Evolutionary conservation across 2,888 invertebrate genomes (phyloP).

Genomic region (Lithophane ornitopus): DNA sequence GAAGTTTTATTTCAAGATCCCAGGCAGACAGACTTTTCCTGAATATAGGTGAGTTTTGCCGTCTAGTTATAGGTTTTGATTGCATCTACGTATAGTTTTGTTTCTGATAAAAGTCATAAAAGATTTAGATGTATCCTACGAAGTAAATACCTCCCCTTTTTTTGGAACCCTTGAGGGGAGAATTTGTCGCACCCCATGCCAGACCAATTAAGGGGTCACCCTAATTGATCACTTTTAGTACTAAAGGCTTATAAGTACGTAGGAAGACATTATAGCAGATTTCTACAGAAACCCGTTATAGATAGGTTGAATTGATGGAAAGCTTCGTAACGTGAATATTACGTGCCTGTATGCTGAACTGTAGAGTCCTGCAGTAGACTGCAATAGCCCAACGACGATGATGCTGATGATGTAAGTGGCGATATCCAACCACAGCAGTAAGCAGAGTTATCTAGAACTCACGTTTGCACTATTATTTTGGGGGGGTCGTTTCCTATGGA

Average conservation of each 20-base stretch:
- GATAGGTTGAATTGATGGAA: not conserved
- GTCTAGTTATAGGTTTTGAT: not conserved
- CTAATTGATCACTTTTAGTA: constrained; percentile 38
- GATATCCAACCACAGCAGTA: too few species aligned
- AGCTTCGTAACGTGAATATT: not conserved
- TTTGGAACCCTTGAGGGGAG: constrained; percentile 17
- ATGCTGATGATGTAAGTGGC: too few species aligned
- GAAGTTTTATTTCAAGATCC: constrained; percentile 50
- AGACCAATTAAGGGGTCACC: constrained; percentile 40
- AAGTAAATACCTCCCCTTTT: not conserved
- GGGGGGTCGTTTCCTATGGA: not conserved
- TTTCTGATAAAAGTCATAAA: not conserved
- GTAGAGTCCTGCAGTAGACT: too few species aligned
- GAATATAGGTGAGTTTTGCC: constrained; percentile 31
- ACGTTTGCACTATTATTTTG: not conserved
- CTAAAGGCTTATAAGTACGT: constrained; percentile 23
- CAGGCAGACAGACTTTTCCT: constrained; percentile 13
- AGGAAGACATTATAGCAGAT: not conserved
- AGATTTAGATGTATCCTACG: constrained; percentile 1
- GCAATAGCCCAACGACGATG: too few species aligned
- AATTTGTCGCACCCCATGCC: constrained; percentile 29
- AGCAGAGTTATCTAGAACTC: too few species aligned
- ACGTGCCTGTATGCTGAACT: not conserved
- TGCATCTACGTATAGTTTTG: too few species aligned
- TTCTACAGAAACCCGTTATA: not conserved